Conservation (phyloP, 2,888 invertebrate genomes). For the Nematopogon swammerdamellus region DNA sequence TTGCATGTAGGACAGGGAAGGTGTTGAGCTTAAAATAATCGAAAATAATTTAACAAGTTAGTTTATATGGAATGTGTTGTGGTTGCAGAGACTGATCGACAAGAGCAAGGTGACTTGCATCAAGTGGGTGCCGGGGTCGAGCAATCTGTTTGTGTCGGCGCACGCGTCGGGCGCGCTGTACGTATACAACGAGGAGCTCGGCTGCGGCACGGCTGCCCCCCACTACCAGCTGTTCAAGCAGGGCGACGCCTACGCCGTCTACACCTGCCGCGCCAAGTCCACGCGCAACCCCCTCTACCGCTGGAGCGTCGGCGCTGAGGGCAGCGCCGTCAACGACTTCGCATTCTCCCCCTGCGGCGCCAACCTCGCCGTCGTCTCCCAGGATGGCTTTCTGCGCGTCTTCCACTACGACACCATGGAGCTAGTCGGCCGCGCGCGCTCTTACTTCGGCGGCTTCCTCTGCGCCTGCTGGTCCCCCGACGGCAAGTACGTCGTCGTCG, state of each 20-base stretch:
- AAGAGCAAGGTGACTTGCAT: slow-evolving; percentile 95
- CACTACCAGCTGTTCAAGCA: slow-evolving; percentile 94
- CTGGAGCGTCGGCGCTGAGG: slow-evolving; percentile 81
- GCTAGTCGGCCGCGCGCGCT: slow-evolving; percentile 86
- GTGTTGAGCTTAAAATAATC: too few relatives aligned
- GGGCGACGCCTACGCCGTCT: slow-evolving; percentile 91
- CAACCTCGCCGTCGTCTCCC: slow-evolving; percentile 91
- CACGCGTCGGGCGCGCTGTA: slow-evolving; percentile 97
- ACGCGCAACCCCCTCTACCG: slow-evolving; percentile 90
- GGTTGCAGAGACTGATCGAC: slow-evolving; percentile 82
- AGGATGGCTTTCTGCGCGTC: slow-evolving; percentile 91
- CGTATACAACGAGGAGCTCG: slow-evolving; percentile 94
- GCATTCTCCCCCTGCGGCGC: slow-evolving; percentile 94
- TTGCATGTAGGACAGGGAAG: too few relatives aligned
- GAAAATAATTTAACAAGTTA: too few relatives aligned
- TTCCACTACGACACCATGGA: slow-evolving; percentile 99
- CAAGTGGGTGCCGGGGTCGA: slow-evolving; percentile 95
- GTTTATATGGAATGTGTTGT: too few relatives aligned
- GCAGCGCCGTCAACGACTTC: slow-evolving; percentile 91
- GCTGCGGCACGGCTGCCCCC: slow-evolving; percentile 86
- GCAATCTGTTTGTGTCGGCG: slow-evolving; percentile 90
- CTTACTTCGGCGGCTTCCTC: slow-evolving; percentile 96
- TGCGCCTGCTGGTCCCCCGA: slow-evolving; percentile 99
- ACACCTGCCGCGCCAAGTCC: slow-evolving; percentile 94
- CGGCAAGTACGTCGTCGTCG: slow-evolving; percentile 90